These are phyloP conservation scores for Tamandua tetradactyla DNA, from an alignment of 2,797 vertebrate genomes.

Conservation along the genomic window DNA sequence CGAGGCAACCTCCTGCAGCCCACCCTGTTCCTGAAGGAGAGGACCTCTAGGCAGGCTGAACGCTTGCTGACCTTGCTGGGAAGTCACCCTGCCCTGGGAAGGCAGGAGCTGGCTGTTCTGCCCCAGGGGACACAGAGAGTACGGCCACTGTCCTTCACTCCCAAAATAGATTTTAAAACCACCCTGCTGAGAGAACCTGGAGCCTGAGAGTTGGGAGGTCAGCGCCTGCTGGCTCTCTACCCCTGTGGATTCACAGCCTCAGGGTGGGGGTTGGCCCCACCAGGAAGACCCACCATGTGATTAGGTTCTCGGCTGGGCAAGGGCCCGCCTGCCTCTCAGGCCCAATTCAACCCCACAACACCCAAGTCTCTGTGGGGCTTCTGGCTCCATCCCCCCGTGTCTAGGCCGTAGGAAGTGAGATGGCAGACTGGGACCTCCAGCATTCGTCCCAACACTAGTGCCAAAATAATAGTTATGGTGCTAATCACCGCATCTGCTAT, in stretches of 20 bases:
- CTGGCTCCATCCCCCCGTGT: background rate
- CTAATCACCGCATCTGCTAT: rapidly evolving
- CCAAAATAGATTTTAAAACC: background rate
- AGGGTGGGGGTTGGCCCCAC: no score
- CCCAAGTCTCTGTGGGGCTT: background rate
- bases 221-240: background rate
- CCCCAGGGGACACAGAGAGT: background rate
- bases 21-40: rapidly evolving
- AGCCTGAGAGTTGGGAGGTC: background rate
- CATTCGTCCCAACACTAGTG: background rate
- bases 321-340: background rate
- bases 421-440: background rate
- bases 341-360: background rate
- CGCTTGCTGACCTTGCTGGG: background rate
- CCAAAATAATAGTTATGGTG: background rate
- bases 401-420: background rate
- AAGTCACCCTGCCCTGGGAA: background rate
- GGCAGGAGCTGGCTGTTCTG: background rate
- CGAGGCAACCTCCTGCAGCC: background rate
- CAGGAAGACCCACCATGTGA: no score
- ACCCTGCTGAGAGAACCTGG: background rate
- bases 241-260: background rate
- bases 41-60: background rate
- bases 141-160: background rate
- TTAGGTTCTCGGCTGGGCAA: no score